Base-by-base conservation (phyloP, 2,113 vertebrate genomes). In the Tenrec ecaudatus region DNA sequence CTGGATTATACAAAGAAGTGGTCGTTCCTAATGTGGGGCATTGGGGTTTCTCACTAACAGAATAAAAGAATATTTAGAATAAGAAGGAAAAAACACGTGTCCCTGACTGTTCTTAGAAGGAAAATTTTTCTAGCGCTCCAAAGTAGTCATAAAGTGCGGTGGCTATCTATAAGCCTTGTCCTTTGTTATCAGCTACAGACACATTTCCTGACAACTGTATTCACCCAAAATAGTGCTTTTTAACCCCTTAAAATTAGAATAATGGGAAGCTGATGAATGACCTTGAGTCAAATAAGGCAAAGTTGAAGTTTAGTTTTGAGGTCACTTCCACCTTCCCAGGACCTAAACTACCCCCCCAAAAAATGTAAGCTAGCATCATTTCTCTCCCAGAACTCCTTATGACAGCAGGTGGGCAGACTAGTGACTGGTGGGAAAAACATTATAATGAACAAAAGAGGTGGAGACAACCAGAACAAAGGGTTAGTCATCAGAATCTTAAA, bases 1-100 rank as follows among this genome's bases (percentile, higher is more conserved):
- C 77, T 47, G 60, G 20, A 90, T 91, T 89, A 96, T 86, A 36
- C 92, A 90, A 87, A 90, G 43, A 36, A 90, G 71, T 66, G 80
- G 58, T 20, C 86, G 90, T 86, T 89, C 47, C 83, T 88, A 43
- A 95, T 47, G 81, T 25, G 38, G 38, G 38, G 73, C 82, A 64
- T 11, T 43, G 31, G 79, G 47, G 31, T 6, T 76, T 94, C 89
- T 95, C 68, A 66, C 87, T 89, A 89, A 92, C 75, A 40, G 8
- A 92, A 92, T 92, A n/a, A 90, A 81, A 58, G 36, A 89, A 33
- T 62, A 38, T 14, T 16, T 20, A 62, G 17, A 62, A 62, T 4
- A 15, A 75, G 4, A 22, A 82, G 12, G 29, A 47, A 60, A 33
- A 82, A 73, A 77, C n/a, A 92, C 38, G 33, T 60, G 82, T 17